Evolutionary conservation across 2,888 invertebrate species (phyloP), one percentile per base, ranked within the genome.

Genomic region (Cosmopolites sordidus): DNA sequence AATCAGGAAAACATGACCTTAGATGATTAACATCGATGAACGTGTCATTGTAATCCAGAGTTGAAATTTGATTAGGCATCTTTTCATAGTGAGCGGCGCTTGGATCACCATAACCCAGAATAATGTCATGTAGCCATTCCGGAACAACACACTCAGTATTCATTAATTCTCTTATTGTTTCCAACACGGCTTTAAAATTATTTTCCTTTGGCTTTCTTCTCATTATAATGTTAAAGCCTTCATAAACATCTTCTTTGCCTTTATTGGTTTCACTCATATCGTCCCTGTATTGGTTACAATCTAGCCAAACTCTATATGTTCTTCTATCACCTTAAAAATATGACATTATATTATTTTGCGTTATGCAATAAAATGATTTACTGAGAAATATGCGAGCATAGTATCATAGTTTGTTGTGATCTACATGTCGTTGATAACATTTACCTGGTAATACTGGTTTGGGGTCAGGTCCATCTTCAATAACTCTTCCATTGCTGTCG

Each of bases 151-250:
- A 97, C 73, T 94, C 92, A 0, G 98, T 98, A 72, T 99, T 99
- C 96, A 99, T 97, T 61, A 99, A 79, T 75, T 98, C 95, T 1
- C 99, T 79, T 55, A 99, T 99, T 0, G 99, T 99, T 74, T 98
- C 97, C 64, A 99, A 75, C 1, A 99, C 99, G 0, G 99, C 99
- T 76, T 99, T 99, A 75, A 99, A 99, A 75, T 99, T 99, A 72
- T 99, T 99, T 75, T 99, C 97, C 69, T 99, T 99, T 0, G 99
- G 98, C 72, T 98, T 98, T n/a, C 99, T 82, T 30, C 99, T 82
- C 85, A 99, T 90, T 52, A 99, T 83, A 46, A 99, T 87, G 73
- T 97, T 99, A 75, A 99, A 99, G 9, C 89, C 66, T 66, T 74
- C 74, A 57, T 75, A 74, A 14, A 74, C 69, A 66, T 87, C 90